Conservation (phyloP, 2,888 invertebrate genomes). For the Ceriagrion tenellum region DNA sequence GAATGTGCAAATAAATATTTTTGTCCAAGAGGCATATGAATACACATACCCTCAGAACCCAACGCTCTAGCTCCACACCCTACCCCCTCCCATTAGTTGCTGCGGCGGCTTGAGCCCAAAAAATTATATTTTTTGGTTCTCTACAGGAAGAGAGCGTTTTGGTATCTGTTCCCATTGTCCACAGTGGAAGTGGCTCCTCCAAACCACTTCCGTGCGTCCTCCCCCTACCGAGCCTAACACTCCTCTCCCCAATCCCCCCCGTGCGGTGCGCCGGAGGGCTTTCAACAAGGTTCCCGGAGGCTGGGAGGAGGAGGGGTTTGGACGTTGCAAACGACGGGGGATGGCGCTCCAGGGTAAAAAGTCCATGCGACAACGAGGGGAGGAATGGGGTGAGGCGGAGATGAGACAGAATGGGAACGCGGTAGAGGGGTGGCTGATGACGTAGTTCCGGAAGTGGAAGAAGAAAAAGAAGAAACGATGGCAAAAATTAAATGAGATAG, state of each 20-base stretch:
- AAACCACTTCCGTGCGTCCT: slow-evolving; percentile 1
- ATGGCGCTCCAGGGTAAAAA: background rate
- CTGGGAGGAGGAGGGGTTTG: background rate
- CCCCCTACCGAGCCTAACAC: background rate
- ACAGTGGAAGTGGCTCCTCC: background rate
- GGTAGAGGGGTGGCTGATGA: background rate
- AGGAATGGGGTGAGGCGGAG: background rate
- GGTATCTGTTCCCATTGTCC: slow-evolving; percentile 34
- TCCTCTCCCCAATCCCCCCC: background rate
- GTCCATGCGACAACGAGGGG: background rate
- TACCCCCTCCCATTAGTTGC: background rate
- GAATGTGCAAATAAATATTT: no score
- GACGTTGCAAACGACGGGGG: background rate
- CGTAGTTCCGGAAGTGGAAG: background rate
- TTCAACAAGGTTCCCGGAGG: background rate
- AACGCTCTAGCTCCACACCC: background rate
- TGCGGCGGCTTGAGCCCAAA: background rate
- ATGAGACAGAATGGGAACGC: background rate
- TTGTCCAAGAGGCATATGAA: no score
- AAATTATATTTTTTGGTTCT: background rate
- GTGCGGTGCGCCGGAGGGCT: background rate
- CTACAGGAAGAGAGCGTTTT: background rate
- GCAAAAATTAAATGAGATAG: no score
- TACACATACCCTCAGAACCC: no score
- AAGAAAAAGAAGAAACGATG: background rate